Evolutionary conservation across 2,113 vertebrate genomes (phyloP).

Genomic region (Bungarus multicinctus): DNA sequence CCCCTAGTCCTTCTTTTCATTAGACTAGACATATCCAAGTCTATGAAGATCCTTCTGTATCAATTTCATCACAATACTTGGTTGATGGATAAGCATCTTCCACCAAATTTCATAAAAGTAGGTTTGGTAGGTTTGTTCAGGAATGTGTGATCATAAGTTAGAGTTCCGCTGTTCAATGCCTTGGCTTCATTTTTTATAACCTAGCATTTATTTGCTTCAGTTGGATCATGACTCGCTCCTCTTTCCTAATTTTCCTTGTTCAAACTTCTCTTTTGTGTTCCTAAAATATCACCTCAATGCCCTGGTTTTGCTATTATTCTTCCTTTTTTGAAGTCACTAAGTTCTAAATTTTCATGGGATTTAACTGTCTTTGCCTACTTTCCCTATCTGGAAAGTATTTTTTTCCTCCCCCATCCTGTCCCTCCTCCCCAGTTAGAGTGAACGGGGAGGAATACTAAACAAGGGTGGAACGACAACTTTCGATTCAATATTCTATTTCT

Average conservation of each 20-base stretch:
- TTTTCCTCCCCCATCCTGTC: background rate
- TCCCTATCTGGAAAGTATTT: background rate
- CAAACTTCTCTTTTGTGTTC: background rate
- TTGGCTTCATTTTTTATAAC: background rate
- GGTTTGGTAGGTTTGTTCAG: background rate
- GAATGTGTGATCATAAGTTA: background rate
- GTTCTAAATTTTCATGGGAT: background rate
- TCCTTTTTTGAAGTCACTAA: background rate
- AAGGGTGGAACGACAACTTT: background rate
- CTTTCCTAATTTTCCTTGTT: background rate
- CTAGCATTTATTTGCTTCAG: background rate
- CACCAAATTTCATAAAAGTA: background rate
- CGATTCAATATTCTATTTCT: background rate
- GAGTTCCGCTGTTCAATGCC: background rate
- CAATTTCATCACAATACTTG: background rate
- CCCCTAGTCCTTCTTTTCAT: too few relatives aligned
- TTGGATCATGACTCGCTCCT: background rate
- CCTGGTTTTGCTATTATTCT: background rate
- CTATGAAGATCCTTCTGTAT: too few relatives aligned
- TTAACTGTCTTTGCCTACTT: background rate
- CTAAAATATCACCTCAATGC: background rate
- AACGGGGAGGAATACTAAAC: background rate
- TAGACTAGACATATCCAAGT: too few relatives aligned
- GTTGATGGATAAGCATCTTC: background rate
- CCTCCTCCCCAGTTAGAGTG: background rate